Percentiles rank a stretch among this genome's conserved stretches.
phyloP scores from a whole-genome alignment of 2,113 vertebrate species.

The Tupaia chinensis region DNA sequence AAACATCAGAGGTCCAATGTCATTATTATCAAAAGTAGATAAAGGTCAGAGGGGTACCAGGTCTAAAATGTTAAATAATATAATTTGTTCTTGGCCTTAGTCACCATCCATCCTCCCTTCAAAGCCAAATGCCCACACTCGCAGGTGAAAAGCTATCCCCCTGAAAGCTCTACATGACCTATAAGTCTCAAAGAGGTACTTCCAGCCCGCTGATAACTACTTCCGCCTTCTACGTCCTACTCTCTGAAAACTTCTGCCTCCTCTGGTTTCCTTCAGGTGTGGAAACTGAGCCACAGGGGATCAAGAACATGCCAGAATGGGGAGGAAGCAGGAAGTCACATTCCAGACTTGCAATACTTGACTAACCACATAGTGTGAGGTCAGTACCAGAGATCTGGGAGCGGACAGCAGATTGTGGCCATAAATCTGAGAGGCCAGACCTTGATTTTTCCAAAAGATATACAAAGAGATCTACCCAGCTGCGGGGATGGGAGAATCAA shows the following conservation, averaged over 20 bases:
- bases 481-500: not conserved
- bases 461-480: not conserved
- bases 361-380: not conserved
- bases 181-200: not conserved
- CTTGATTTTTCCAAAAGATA: not conserved
- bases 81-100: not conserved
- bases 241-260: too few relatives aligned
- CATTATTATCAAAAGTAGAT: not conserved
- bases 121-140: not conserved
- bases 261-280: not conserved
- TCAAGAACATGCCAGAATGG: not conserved
- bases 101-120: not conserved
- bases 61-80: not conserved
- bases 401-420: not conserved
- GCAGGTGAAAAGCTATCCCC: not conserved
- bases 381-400: not conserved
- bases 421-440: not conserved
- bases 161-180: not conserved
- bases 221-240: not conserved
- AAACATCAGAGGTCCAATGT: not conserved
- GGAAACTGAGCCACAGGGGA: not conserved
- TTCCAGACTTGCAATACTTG: not conserved
- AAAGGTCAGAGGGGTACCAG: not conserved
- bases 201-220: not conserved
- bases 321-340: not conserved